Percentiles rank a stretch among this genome's conserved stretches.
Conservation (phyloP, 2,113 vertebrate genomes). For the Sapajus apella region DNA sequence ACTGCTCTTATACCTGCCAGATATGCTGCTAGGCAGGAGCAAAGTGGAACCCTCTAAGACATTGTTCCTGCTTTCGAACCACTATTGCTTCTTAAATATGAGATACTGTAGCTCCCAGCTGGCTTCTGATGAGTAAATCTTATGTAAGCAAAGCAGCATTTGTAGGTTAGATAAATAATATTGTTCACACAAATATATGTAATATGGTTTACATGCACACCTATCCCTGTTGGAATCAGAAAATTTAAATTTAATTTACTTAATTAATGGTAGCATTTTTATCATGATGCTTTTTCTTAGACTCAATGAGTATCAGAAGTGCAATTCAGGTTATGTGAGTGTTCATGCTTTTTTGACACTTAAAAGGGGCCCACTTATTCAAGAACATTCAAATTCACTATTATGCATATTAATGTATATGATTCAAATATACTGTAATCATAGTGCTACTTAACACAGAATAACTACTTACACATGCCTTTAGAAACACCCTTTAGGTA, state of each 20-base stretch:
- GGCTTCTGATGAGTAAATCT: neutral
- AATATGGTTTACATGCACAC: neutral
- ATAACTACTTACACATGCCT: neutral
- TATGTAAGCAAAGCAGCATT: neutral
- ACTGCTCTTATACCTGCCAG: no score
- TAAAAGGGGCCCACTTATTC: neutral
- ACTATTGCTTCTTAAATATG: neutral
- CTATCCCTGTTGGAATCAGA: neutral
- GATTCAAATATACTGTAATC: neutral
- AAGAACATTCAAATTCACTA: neutral
- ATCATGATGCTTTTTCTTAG: neutral
- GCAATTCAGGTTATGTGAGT: neutral
- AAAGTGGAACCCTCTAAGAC: neutral
- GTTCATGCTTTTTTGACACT: neutral
- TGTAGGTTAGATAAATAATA: neutral
- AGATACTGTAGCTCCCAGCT: neutral
- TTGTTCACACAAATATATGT: neutral
- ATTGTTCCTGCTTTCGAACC: neutral
- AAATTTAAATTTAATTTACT: neutral
- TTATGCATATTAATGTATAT: neutral
- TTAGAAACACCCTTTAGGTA: constrained; percentile 25
- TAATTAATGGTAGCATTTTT: neutral
- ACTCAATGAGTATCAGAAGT: neutral
- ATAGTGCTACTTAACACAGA: neutral
- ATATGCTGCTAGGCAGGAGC: neutral